These are phyloP conservation scores for Pipistrellus pygmaeus DNA, from an alignment of 2,797 vertebrate species.

Conservation along the genomic window DNA sequence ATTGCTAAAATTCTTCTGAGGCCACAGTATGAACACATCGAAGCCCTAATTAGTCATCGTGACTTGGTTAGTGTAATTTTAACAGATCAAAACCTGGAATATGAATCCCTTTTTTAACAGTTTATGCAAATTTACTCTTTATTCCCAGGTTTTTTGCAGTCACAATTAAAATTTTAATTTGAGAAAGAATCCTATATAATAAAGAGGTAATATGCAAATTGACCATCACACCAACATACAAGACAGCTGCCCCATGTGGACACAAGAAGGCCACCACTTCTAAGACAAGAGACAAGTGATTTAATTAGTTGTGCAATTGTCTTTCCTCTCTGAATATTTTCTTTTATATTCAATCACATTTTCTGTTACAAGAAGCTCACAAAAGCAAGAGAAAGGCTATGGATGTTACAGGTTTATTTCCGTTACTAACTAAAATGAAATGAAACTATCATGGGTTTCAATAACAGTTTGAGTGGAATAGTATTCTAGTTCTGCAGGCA, in stretches of 20 bases:
- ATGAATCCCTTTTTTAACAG: background rate
- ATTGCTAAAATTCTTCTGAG: constrained; percentile 18
- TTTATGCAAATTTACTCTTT: constrained; percentile 11
- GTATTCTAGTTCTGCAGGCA: constrained; percentile 10
- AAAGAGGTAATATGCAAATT: background rate
- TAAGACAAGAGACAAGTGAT: constrained; percentile 56
- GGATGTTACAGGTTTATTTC: constrained; percentile 65
- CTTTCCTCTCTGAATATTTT: constrained; percentile 46
- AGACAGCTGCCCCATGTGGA: no score
- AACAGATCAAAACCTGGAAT: constrained; percentile 22
- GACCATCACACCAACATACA: no score
- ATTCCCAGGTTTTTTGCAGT: constrained; percentile 21
- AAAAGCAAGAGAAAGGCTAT: constrained; percentile 12
- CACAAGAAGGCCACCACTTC: background rate
- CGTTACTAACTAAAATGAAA: constrained; percentile 51
- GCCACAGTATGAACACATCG: background rate
- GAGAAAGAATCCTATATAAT: background rate
- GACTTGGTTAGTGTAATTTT: background rate
- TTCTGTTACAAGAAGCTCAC: constrained; percentile 34
- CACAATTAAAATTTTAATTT: constrained; percentile 26
- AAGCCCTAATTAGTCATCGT: constrained; percentile 13
- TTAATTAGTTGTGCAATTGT: constrained; percentile 62
- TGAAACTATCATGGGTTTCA: constrained; percentile 48
- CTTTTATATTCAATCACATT: constrained; percentile 64
- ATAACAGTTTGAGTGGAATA: constrained; percentile 51